phyloP scores from a whole-genome alignment of 92 coral and sea anemone genomes.

The Phymanthus crucifer region DNA sequence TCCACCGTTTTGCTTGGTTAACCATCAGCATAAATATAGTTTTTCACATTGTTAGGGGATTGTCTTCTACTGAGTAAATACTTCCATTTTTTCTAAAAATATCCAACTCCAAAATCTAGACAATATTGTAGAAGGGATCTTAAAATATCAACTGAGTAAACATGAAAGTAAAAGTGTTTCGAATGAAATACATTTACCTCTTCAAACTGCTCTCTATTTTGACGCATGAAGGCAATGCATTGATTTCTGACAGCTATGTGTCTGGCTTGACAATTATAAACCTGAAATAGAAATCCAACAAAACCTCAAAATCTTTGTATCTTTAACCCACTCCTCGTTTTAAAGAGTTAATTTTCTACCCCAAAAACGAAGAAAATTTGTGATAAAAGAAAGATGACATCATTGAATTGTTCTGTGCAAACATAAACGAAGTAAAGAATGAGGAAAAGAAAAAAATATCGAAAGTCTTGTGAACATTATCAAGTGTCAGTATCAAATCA shows the following conservation, averaged over 20 bases:
- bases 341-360: background rate
- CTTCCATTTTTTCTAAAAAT: background rate
- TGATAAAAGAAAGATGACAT: background rate
- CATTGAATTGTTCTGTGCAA: background rate
- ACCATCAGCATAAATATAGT: background rate
- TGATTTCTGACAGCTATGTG: constrained; percentile 91
- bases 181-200: constrained; percentile 58
- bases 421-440: background rate
- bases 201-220: constrained; percentile 85
- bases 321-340: background rate
- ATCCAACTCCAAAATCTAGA: background rate
- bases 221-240: constrained; percentile 90
- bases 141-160: background rate
- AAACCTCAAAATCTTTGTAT: background rate
- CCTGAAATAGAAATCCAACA: constrained; percentile 48
- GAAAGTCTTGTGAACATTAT: background rate
- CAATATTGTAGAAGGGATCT: background rate
- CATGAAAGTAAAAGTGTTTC: constrained; percentile 1
- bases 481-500: background rate
- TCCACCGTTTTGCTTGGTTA: background rate
- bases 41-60: too few relatives aligned
- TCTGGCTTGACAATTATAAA: constrained; percentile 87
- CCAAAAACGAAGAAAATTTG: background rate
- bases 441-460: background rate
- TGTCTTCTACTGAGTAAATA: background rate